Conservation (phyloP, 2,113 vertebrate genomes). For the Numida meleagris region DNA sequence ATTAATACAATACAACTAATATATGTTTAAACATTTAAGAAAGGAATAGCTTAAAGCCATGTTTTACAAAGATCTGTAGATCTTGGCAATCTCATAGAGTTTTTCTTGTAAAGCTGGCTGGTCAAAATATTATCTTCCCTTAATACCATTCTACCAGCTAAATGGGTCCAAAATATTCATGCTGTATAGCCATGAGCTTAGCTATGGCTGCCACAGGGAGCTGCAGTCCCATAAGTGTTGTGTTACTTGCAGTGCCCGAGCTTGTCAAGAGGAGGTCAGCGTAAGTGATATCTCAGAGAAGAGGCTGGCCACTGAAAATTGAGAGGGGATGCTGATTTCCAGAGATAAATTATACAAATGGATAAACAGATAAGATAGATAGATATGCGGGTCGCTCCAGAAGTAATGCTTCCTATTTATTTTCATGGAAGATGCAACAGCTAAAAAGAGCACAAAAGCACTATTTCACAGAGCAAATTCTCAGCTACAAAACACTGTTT, state of each 20-base stretch:
- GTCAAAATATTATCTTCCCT: not conserved
- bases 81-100: not conserved
- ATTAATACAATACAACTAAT: not conserved
- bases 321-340: not conserved
- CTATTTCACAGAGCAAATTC: too few relatives aligned
- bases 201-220: slow-evolving; percentile 16
- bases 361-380: not conserved
- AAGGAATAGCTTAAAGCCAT: not conserved
- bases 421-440: not conserved
- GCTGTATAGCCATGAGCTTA: not conserved
- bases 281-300: not conserved
- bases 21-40: not conserved
- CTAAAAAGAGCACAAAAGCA: too few relatives aligned
- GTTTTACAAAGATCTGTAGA: not conserved
- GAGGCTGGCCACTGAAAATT: not conserved
- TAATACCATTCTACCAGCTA: not conserved
- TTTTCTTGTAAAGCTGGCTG: not conserved
- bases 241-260: not conserved
- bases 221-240: not conserved
- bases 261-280: slow-evolving; percentile 5
- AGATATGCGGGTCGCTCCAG: not conserved
- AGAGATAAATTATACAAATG: not conserved
- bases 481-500: too few relatives aligned
- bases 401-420: not conserved
- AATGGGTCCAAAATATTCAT: not conserved